Evolutionary conservation across 2,888 invertebrate genomes (phyloP).

Genomic region (Atethmia centrago): DNA sequence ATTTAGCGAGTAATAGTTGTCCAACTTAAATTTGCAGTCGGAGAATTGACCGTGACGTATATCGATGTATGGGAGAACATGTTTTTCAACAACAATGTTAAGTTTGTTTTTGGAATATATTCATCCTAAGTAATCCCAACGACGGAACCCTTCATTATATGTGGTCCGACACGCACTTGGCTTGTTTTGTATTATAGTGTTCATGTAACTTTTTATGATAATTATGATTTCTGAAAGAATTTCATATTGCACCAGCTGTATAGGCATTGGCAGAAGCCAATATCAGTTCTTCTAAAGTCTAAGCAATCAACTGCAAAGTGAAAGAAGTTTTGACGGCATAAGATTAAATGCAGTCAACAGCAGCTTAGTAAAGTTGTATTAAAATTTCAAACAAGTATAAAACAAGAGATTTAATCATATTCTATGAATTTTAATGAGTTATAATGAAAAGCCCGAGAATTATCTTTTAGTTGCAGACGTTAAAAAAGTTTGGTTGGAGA

Average conservation of each 20-base stretch:
- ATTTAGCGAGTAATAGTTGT: too few relatives aligned
- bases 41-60: too few relatives aligned
- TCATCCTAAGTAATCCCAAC: too few relatives aligned
- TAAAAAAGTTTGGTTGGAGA: conserved; percentile 15
- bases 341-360: conserved; percentile 55
- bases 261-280: neutral
- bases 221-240: neutral
- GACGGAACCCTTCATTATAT: too few relatives aligned
- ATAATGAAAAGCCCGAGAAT: conserved; percentile 46
- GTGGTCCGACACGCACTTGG: too few relatives aligned
- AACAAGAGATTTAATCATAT: conserved; percentile 58
- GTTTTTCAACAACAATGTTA: too few relatives aligned
- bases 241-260: neutral
- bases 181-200: too few relatives aligned
- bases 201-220: neutral
- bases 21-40: too few relatives aligned
- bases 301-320: conserved; percentile 18
- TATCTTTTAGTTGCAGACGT: conserved; percentile 46
- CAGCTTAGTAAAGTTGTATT: conserved; percentile 43
- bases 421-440: conserved; percentile 62
- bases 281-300: neutral
- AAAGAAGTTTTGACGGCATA: conserved; percentile 45
- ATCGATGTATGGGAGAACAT: too few relatives aligned
- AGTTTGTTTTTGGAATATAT: too few relatives aligned
- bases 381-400: conserved; percentile 50